phyloP scores from a whole-genome alignment of 2,113 vertebrate species.

The Chitala chitala region DNA sequence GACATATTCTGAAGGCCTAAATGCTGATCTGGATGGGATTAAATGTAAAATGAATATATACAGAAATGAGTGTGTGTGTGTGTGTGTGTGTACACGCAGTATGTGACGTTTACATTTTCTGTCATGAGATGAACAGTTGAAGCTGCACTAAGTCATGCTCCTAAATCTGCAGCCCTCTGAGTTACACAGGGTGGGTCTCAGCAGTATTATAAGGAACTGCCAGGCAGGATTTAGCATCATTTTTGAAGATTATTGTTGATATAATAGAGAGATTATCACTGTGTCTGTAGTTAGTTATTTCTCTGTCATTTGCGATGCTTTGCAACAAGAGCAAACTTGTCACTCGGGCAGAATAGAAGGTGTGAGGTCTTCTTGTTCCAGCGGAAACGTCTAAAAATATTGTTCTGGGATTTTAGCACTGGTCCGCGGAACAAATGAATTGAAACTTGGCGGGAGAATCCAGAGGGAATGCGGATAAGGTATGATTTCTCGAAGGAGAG shows the following conservation, averaged over 20 bases:
- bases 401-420: slow-evolving; percentile 21
- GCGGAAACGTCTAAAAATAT: slow-evolving; percentile 2
- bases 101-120: not conserved
- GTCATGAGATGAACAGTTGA: slow-evolving; percentile 18
- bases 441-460: not conserved
- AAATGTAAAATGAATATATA: too few relatives aligned
- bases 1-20: not conserved
- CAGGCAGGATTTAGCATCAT: slow-evolving; percentile 17
- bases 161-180: slow-evolving; percentile 13
- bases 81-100: not conserved
- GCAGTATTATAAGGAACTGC: slow-evolving; percentile 22
- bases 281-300: slow-evolving; percentile 2
- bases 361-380: not conserved
- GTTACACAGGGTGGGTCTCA: slow-evolving; percentile 7
- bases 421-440: slow-evolving; percentile 20
- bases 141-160: slow-evolving; percentile 14
- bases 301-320: not conserved
- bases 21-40: not conserved
- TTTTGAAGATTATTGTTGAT: slow-evolving; percentile 26
- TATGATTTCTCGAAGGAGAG: slow-evolving; percentile 15
- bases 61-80: too few relatives aligned
- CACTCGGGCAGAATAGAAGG: not conserved
- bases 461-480: slow-evolving; percentile 14
- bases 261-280: slow-evolving; percentile 21
- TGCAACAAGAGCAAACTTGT: not conserved